phyloP scores from a whole-genome alignment of 2,113 vertebrate species.

The Oriolus oriolus region DNA sequence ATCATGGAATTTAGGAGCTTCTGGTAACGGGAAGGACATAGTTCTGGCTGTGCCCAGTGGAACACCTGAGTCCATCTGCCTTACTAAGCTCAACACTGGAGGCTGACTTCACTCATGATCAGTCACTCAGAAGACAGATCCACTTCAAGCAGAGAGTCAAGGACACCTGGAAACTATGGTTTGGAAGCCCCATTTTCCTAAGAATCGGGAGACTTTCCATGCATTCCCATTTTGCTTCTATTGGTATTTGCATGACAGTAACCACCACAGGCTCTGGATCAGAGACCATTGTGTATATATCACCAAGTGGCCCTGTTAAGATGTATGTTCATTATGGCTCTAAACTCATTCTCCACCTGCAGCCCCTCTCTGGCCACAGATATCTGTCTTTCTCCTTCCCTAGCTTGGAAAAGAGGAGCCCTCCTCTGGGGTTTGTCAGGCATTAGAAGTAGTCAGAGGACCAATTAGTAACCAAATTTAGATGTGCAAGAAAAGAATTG shows the following conservation, averaged over 20 bases:
- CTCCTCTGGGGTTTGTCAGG: not conserved
- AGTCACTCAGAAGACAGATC: not conserved
- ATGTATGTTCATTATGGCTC: not conserved
- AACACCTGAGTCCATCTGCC: not conserved
- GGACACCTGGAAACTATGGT: not conserved
- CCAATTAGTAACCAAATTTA: not conserved
- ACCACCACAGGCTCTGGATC: not conserved
- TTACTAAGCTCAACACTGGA: not conserved
- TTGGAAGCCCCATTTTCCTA: not conserved
- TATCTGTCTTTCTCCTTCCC: not conserved
- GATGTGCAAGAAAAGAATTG: not conserved
- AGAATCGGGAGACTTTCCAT: not conserved
- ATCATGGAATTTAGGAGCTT: fast-evolving
- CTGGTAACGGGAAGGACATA: not conserved
- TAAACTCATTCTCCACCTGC: not conserved
- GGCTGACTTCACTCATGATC: not conserved
- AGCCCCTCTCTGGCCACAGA: not conserved
- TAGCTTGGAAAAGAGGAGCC: not conserved
- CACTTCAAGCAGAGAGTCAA: not conserved
- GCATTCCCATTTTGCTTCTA: not conserved
- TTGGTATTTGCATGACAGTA: not conserved
- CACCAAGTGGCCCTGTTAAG: not conserved
- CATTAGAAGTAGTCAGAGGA: not conserved
- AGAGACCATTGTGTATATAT: not conserved
- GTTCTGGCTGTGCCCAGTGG: not conserved